Conservation (phyloP, 2,797 vertebrate genomes). For the Loris lydekkerianus region DNA sequence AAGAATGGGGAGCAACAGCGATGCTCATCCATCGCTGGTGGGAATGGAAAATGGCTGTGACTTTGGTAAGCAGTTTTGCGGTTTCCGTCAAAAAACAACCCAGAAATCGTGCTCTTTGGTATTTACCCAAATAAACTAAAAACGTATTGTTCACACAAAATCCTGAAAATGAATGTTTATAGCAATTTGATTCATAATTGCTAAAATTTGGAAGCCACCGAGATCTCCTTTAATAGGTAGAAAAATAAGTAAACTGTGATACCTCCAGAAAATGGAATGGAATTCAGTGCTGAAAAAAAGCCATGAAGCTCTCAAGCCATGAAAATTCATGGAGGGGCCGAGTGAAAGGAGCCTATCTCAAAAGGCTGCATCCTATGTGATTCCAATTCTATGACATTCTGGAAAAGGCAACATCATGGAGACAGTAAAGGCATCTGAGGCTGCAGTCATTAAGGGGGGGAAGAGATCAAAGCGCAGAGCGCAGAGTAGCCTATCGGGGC, state of each 20-base stretch:
- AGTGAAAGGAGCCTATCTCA: neutral
- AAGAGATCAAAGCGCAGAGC: neutral
- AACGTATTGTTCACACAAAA: neutral
- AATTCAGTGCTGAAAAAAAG: neutral
- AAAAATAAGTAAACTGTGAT: neutral
- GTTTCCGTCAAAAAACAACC: neutral
- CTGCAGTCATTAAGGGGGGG: neutral
- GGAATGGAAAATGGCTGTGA: neutral
- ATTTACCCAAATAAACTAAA: neutral
- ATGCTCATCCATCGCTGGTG: neutral
- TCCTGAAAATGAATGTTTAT: neutral
- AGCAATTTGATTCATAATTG: neutral
- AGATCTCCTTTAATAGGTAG: neutral
- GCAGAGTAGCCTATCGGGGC: neutral
- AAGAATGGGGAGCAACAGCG: no score
- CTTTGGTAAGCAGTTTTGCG: neutral
- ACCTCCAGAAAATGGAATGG: neutral
- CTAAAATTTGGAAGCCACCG: neutral
- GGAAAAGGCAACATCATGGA: neutral
- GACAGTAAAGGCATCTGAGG: neutral
- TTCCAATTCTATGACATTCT: neutral
- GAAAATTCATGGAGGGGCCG: neutral
- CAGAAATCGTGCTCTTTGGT: neutral
- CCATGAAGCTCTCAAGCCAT: neutral
- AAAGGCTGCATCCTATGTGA: neutral